Base-by-base conservation (phyloP, 2,797 vertebrate genomes). In the Ambastaia sidthimunki region DNA sequence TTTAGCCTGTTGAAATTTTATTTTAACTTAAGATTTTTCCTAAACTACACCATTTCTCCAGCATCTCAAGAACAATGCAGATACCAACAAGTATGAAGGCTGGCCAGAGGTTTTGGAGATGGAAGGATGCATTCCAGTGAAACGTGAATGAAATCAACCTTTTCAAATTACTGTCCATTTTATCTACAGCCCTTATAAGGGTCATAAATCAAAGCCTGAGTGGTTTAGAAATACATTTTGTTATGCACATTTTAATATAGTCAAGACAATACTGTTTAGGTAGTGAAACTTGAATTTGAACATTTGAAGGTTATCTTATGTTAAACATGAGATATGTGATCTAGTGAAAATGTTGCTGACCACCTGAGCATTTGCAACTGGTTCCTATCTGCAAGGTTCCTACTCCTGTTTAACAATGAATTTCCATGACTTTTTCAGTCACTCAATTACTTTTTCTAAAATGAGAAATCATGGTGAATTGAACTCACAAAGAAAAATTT, bases 21-120 rank as follows among this genome's bases (percentile, higher is more conserved):
- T 6, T 37, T 37, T 37, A 55, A 5, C 11, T 57, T 7, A 71
- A 63, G 6, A 5, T 28, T 71, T 4, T 28, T 28, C 19, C 54
- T 13, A 57, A 65, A 71, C 1, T 4, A 37, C n/a, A 25, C 59
- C 69, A 67, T 84, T 0, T 92, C 89, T 83, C 15, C 86, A 99
- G 98, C 94, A 98, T 84, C 96, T 99, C 89, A 99, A 97, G 91
- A 99, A 98, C 90, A 98, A 93, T 4, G 96, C 94, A 12, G 96
- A 97, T n/a, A 97, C 95, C 75, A 99, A 99, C 89, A 99, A 99
- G 74, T 99, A 97, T 0, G 98, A 99, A 82, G 98, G 97, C n/a
- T 99, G 98, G 98, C 98, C 98, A 0, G 98, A 98, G 78, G 97
- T 99, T 78, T 90, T 99, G 75, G 98, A 99, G 89, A 98, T 99